Base-by-base conservation (phyloP, 1,140 invertebrate species). In the Ceratosolen solmsi region DNA sequence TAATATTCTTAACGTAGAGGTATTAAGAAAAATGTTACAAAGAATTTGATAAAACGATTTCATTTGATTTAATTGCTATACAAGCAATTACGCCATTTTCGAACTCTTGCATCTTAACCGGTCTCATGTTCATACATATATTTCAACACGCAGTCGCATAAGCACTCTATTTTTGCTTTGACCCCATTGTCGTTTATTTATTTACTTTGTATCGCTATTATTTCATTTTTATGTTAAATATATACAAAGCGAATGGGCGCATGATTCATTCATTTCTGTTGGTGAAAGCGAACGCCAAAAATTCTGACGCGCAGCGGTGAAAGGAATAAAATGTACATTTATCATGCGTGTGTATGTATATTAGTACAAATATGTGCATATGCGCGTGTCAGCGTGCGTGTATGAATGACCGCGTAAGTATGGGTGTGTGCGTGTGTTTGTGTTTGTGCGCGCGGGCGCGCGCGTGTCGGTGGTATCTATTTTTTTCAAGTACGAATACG, bases 241-340 rank as follows among this genome's bases (percentile, higher is more conserved):
- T 65, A 36, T 30, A 20, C 17, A 36, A 30, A 20, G 30, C 0
- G 27, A 65, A 25, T 65, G 30, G 27, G 27, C n/a, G 13, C 27
- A 63, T 25, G n/a, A 7, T 15, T 63, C 25, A 63, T 65, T 65
- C 15, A 65, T 36, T 65, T 65, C 13, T 36, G 15, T 65, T 17
- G 17, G 68, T 71, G 38, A 71, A 71, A 71, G 68, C n/a, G 38
- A 46, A 17, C 38, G 17, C 41, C 68, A 22, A 70, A 71, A 71
- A 71, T 71, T 71, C 22, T 71, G 38, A 8, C 9, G n/a, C n/a
- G 20, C 25, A n/a, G 2, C 30, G 22, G 68, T 71, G 68, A 71
- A 71, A 71, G 68, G 68, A 71, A 71, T 46, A n/a, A 46, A 65
- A 36, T 33, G 27, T 3, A 54, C 15, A 20, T 36, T 65, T 4